Conservation (phyloP, 2,797 vertebrate species). For the Garrulus glandarius region DNA sequence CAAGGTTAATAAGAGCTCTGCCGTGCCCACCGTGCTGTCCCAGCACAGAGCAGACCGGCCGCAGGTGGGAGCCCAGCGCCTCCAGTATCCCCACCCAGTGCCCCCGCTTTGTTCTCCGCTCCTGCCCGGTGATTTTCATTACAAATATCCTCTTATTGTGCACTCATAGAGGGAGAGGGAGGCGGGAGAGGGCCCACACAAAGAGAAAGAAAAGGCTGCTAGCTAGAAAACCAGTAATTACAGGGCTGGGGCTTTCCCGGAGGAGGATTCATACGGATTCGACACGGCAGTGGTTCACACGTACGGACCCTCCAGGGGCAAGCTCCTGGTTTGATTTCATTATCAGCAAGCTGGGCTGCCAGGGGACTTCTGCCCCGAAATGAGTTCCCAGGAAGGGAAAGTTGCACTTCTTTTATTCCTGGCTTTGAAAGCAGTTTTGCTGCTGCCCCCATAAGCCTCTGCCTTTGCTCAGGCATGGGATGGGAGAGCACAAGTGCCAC, state of each 20-base stretch:
- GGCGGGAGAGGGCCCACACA: slow-evolving; percentile 32
- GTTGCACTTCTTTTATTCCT: background rate
- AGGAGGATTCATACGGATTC: background rate
- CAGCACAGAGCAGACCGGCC: background rate
- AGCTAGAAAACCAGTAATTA: slow-evolving; percentile 15
- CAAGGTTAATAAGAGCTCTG: slow-evolving; percentile 1
- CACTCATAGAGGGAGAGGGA: background rate
- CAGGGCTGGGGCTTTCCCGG: background rate
- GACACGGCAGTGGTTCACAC: slow-evolving; percentile 16
- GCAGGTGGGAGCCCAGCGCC: background rate
- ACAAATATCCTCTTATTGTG: slow-evolving; percentile 18
- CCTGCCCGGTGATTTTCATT: slow-evolving; percentile 21
- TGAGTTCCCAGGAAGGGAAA: background rate
- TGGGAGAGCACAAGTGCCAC: background rate
- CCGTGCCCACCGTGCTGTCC: background rate
- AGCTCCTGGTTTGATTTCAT: slow-evolving; percentile 31
- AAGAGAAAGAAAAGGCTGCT: slow-evolving; percentile 50
- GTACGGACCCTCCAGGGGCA: background rate
- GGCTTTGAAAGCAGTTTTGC: background rate
- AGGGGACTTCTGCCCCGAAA: background rate
- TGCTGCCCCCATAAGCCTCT: background rate
- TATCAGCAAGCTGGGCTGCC: background rate
- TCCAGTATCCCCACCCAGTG: background rate
- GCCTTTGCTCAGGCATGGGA: rapidly evolving
- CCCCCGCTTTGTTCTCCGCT: slow-evolving; percentile 1